Evolutionary conservation across 2,113 vertebrate genomes (phyloP).

Genomic region (Cisticola juncidis): DNA sequence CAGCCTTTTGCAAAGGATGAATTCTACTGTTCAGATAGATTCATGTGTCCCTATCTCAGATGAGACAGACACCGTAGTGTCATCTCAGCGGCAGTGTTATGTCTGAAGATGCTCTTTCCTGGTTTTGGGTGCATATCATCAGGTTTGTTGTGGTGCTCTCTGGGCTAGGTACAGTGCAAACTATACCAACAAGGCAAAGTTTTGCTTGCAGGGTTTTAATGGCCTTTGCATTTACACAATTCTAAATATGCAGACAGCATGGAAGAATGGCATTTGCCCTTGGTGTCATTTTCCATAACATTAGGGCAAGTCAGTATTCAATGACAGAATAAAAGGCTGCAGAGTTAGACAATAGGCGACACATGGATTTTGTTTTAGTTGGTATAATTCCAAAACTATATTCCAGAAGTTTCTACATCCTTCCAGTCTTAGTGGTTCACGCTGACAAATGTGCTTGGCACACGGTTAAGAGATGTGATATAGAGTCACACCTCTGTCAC

Average conservation of each 20-base stretch:
- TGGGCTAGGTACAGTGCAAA: neutral
- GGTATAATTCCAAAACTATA: neutral
- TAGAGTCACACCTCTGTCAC: neutral
- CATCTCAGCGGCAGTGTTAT: neutral
- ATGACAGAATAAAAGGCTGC: neutral
- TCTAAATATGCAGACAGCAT: neutral
- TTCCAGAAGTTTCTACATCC: conserved; percentile 14
- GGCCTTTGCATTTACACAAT: neutral
- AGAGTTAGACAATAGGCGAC: neutral
- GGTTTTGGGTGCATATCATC: neutral
- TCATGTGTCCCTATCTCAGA: neutral
- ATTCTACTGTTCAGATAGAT: neutral
- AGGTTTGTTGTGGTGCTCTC: neutral
- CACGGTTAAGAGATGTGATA: accelerated
- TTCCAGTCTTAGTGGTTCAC: neutral
- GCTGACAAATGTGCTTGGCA: neutral
- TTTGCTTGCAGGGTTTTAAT: neutral
- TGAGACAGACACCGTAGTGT: neutral
- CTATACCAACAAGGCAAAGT: neutral
- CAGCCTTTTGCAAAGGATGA: neutral
- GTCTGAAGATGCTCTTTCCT: neutral
- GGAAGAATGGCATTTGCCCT: neutral
- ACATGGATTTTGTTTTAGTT: neutral
- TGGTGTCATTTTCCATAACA: neutral
- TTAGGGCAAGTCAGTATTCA: neutral